Evolutionary conservation across 2,797 vertebrate genomes (phyloP).

Genomic region (Rhinoraja longicauda): DNA sequence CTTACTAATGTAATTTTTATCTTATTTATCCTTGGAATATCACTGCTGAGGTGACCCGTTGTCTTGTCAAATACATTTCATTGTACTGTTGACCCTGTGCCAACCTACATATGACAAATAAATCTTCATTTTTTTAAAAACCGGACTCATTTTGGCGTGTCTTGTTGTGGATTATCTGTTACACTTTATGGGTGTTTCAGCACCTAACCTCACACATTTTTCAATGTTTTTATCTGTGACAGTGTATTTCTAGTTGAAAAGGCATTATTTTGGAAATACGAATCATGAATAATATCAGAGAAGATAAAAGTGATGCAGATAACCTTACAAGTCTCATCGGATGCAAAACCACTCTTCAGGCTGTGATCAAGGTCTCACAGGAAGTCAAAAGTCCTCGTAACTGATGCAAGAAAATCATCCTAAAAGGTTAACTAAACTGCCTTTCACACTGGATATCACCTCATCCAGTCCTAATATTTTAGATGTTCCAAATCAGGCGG

Average conservation of each 20-base stretch:
- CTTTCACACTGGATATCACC: not conserved
- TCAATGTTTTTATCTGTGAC: not conserved
- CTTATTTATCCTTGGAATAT: too few relatives aligned
- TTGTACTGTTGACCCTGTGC: too few relatives aligned
- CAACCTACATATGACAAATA: too few relatives aligned
- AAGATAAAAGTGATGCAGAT: not conserved
- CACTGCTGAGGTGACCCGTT: too few relatives aligned
- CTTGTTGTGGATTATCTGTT: not conserved
- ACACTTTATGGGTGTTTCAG: not conserved
- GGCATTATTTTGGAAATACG: not conserved
- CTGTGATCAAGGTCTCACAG: not conserved
- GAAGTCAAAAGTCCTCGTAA: not conserved
- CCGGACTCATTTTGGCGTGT: not conserved
- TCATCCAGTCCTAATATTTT: too few relatives aligned
- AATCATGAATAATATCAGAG: not conserved
- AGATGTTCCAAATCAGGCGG: too few relatives aligned
- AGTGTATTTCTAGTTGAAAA: not conserved
- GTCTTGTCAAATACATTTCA: too few relatives aligned
- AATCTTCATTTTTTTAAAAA: too few relatives aligned
- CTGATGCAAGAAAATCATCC: not conserved
- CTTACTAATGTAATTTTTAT: too few relatives aligned
- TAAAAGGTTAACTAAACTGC: not conserved
- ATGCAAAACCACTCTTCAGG: not conserved
- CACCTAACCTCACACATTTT: not conserved
- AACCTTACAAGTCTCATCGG: not conserved